Conservation (phyloP, 2,797 vertebrate genomes). For the Coregonus ussuriensis region DNA sequence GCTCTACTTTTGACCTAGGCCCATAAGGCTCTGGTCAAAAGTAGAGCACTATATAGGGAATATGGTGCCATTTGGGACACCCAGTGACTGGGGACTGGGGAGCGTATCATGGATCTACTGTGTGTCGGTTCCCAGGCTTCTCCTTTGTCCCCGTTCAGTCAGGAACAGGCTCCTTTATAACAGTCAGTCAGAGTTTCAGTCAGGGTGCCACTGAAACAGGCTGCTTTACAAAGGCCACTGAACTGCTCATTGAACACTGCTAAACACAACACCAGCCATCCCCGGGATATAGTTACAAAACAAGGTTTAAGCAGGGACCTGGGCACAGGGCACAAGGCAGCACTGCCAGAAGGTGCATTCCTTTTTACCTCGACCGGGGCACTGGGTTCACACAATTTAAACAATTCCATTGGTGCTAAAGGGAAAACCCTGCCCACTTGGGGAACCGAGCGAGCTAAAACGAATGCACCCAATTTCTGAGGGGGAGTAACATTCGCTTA, state of each 20-base stretch:
- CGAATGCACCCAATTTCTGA: not conserved
- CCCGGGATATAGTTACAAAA: slow-evolving; percentile 24
- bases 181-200: slow-evolving; percentile 1
- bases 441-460: not conserved
- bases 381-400: not conserved
- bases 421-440: not conserved
- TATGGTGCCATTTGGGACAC: slow-evolving; percentile 42
- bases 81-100: slow-evolving; percentile 45
- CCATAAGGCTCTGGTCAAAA: not conserved
- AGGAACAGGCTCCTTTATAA: slow-evolving; percentile 6
- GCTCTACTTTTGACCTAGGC: not conserved
- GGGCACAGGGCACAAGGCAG: not conserved
- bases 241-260: slow-evolving; percentile 33
- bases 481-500: slow-evolving; percentile 15
- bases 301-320: not conserved
- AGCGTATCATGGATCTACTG: slow-evolving; percentile 54
- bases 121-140: slow-evolving; percentile 70
- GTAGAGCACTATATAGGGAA: not conserved
- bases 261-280: slow-evolving; percentile 39
- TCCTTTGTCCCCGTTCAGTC: slow-evolving; percentile 54
- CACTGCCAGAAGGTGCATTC: not conserved
- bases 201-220: slow-evolving; percentile 41
- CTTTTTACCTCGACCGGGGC: not conserved
- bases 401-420: not conserved
- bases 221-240: slow-evolving; percentile 37